Conservation (phyloP, 2,888 invertebrate species). For the Drosophila kambysellisi region DNA sequence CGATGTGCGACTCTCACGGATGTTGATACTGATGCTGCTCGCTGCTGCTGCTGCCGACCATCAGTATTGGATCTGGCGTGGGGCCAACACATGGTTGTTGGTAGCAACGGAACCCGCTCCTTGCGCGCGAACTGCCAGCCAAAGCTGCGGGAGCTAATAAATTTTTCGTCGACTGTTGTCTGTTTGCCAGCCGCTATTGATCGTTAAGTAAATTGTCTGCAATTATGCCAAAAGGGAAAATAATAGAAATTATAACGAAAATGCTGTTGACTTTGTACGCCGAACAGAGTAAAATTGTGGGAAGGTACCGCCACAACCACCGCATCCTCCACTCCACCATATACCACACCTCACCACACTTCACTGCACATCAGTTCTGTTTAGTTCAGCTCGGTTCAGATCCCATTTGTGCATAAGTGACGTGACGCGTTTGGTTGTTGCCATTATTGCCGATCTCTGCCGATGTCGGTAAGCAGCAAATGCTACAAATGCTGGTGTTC, state of each 20-base stretch:
- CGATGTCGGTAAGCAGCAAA: slow-evolving; percentile 38
- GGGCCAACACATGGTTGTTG: slow-evolving; percentile 67
- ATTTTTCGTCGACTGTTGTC: slow-evolving; percentile 64
- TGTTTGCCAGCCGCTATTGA: slow-evolving; percentile 75
- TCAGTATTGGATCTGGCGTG: slow-evolving; percentile 53
- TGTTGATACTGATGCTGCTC: slow-evolving; percentile 30
- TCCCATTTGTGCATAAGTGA: slow-evolving; percentile 58
- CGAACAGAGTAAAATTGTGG: slow-evolving; percentile 59
- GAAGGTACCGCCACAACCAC: slow-evolving; percentile 43
- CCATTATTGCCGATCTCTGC: slow-evolving; percentile 52
- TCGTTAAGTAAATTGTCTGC: slow-evolving; percentile 83
- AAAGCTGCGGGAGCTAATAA: slow-evolving; percentile 81
- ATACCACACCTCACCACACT: slow-evolving; percentile 21
- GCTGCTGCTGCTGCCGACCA: slow-evolving; percentile 33
- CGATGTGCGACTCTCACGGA: slow-evolving; percentile 59
- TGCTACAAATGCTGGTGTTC: slow-evolving; percentile 72
- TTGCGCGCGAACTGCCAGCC: slow-evolving; percentile 30
- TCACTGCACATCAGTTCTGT: slow-evolving; percentile 18
- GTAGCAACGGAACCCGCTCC: slow-evolving; percentile 22
- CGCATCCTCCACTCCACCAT: slow-evolving; percentile 13
- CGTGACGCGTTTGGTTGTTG: slow-evolving; percentile 48
- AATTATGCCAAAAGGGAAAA: slow-evolving; percentile 83
- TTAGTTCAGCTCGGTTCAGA: slow-evolving; percentile 34
- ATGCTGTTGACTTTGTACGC: slow-evolving; percentile 70
- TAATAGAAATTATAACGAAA: slow-evolving; percentile 82